phyloP scores from a whole-genome alignment of 2,113 vertebrate genomes.

The Anguilla rostrata region DNA sequence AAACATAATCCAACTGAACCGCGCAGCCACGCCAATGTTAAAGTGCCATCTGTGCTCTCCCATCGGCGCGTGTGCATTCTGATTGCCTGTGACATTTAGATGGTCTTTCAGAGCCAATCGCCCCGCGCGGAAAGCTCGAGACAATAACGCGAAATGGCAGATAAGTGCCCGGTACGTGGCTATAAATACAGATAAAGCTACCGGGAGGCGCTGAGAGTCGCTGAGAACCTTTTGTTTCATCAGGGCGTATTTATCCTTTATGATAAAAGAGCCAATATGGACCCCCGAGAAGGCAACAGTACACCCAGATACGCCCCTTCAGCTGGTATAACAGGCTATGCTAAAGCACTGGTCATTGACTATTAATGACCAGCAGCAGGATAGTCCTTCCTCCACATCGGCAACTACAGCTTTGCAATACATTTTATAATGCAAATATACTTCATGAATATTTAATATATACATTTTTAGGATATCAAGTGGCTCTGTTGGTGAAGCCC shows the following conservation, averaged over 20 bases:
- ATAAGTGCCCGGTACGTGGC: neutral
- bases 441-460: no score
- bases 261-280: neutral
- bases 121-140: neutral
- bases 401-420: no score
- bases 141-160: neutral
- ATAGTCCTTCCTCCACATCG: neutral
- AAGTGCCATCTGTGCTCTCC: neutral
- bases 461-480: no score
- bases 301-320: neutral
- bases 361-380: neutral
- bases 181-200: neutral
- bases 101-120: neutral
- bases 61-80: neutral
- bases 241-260: neutral
- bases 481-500: no score
- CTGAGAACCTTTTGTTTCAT: neutral
- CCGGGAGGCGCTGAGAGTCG: neutral
- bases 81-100: slow-evolving; percentile 14
- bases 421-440: no score
- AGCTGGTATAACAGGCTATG: neutral
- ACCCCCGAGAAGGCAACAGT: neutral
- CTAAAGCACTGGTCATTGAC: neutral
- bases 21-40: neutral
- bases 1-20: neutral